Conservation (phyloP, 2,113 vertebrate genomes). For the Pelecanus crispus region DNA sequence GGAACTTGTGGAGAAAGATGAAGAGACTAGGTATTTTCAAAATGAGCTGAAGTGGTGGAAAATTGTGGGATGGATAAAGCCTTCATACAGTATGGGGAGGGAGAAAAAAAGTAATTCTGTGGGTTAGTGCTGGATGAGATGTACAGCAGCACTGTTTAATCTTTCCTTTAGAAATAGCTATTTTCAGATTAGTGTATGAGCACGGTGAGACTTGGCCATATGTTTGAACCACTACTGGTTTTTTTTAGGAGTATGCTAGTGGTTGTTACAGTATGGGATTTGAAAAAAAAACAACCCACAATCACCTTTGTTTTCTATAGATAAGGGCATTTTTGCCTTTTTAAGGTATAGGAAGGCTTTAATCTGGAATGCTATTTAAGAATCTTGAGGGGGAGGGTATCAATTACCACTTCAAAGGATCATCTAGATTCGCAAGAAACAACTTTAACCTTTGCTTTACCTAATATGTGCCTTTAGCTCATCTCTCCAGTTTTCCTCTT, state of each 20-base stretch:
- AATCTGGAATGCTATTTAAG: not conserved
- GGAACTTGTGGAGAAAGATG: not conserved
- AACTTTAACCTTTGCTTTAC: not conserved
- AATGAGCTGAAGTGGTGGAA: not conserved
- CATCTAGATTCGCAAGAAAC: not conserved
- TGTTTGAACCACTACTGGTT: not conserved
- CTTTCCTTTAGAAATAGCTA: not conserved
- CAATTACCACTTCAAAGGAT: not conserved
- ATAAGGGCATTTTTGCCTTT: not conserved
- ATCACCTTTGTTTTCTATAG: not conserved
- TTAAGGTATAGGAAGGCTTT: not conserved
- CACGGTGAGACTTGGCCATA: not conserved
- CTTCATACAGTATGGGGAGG: not conserved
- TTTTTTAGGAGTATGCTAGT: not conserved
- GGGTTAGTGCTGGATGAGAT: not conserved
- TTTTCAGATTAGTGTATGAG: not conserved
- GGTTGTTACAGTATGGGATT: not conserved
- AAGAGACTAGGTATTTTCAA: not conserved
- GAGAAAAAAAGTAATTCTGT: not conserved
- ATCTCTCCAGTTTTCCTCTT: not conserved
- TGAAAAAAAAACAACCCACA: too few species aligned
- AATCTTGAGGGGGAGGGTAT: not conserved
- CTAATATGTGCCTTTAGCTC: not conserved
- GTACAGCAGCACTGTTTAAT: not conserved
- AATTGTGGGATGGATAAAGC: not conserved